A percentile compares a stretch with the other conserved stretches of the same genome.
Evolutionary conservation across 2,888 invertebrate species (phyloP).

Genomic region (Lasioglossum figueresi): DNA sequence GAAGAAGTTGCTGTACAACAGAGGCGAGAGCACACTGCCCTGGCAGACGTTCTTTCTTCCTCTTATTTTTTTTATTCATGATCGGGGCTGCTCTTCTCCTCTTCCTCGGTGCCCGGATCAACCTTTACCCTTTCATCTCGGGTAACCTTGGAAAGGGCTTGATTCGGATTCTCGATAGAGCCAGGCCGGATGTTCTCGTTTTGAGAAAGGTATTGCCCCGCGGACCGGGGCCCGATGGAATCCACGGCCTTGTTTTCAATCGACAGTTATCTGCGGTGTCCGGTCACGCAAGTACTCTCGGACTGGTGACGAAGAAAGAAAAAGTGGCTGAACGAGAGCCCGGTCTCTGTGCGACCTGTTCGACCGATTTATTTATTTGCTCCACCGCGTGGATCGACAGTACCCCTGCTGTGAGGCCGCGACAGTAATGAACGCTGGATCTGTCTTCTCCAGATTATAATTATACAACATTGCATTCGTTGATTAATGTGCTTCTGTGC

Average conservation of each 20-base stretch:
- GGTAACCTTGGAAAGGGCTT: slow-evolving; percentile 49
- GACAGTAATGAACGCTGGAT: neutral
- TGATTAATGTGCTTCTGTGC: neutral
- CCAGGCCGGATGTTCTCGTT: slow-evolving; percentile 48
- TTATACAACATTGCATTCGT: neutral
- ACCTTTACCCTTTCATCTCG: slow-evolving; percentile 38
- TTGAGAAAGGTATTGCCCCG: slow-evolving; percentile 41
- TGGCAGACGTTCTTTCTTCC: neutral
- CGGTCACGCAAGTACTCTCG: slow-evolving; percentile 74
- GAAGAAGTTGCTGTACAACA: neutral
- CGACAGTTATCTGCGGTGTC: slow-evolving; percentile 62
- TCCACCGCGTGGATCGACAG: neutral
- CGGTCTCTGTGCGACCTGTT: slow-evolving; percentile 9
- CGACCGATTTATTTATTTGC: slow-evolving; percentile 22
- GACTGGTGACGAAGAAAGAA: slow-evolving; percentile 43
- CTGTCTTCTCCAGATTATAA: neutral
- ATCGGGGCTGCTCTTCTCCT: slow-evolving; percentile 9
- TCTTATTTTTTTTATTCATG: slow-evolving; percentile 2
- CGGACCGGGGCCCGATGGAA: slow-evolving; percentile 41
- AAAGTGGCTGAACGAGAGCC: slow-evolving; percentile 32
- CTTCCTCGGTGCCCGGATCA: neutral
- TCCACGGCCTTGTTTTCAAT: slow-evolving; percentile 58
- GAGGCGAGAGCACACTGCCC: neutral
- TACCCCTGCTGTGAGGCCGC: too few species aligned
- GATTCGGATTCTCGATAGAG: slow-evolving; percentile 34